A percentile compares a stretch with the other conserved stretches of the same genome.
phyloP scores from a whole-genome alignment of 2,113 vertebrate species.

The Melanotaenia duboulayi region DNA sequence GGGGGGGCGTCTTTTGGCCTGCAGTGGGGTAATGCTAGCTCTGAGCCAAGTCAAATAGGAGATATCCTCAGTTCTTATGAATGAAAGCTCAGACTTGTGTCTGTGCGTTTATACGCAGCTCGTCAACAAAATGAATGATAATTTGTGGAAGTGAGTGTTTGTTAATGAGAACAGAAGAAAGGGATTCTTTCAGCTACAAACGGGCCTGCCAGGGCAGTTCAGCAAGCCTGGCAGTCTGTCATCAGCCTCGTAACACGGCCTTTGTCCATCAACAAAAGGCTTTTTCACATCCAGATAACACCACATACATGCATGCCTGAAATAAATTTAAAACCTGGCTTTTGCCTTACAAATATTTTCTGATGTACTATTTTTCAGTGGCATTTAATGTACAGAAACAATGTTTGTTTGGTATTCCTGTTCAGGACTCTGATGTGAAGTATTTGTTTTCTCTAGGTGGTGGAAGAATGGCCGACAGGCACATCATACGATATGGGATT shows the following conservation, averaged over 20 bases:
- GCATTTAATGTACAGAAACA: neutral
- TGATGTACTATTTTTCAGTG: neutral
- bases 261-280: constrained; percentile 55
- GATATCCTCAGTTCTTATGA: neutral
- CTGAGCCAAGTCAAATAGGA: neutral
- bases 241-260: constrained; percentile 19
- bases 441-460: constrained; percentile 72
- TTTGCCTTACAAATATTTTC: neutral
- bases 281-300: constrained; percentile 35
- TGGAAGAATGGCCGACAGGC: constrained; percentile 77
- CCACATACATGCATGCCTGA: neutral
- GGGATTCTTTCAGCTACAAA: constrained; percentile 43
- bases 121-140: constrained; percentile 30
- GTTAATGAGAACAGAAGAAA: constrained; percentile 40
- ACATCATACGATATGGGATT: constrained; percentile 74
- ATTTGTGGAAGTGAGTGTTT: constrained; percentile 34
- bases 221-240: constrained; percentile 60
- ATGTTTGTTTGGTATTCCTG: neutral
- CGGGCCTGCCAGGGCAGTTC: constrained; percentile 27
- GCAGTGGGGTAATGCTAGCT: no score
- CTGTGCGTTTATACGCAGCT: constrained; percentile 5
- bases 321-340: neutral
- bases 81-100: constrained; percentile 8
- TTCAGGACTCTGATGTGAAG: neutral
- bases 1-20: no score